Evolutionary conservation across 2,888 invertebrate species (phyloP).

Genomic region (Brachyptera putata): DNA sequence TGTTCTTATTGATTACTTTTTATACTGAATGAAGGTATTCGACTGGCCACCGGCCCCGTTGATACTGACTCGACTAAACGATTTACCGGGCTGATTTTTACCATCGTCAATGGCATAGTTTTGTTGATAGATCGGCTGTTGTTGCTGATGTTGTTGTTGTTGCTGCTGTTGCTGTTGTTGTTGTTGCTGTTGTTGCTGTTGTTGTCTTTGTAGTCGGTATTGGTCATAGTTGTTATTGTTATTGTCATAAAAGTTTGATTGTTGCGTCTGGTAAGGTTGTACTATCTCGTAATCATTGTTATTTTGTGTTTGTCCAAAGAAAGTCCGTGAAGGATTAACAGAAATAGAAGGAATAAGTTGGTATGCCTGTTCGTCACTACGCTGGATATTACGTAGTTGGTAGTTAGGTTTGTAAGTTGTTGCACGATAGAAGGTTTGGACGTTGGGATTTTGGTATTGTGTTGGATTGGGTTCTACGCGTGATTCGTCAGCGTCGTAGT

Average conservation of each 20-base stretch:
- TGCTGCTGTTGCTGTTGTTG: slow-evolving; percentile 39
- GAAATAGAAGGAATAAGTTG: slow-evolving; percentile 11
- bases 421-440: slow-evolving; percentile 11
- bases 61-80: slow-evolving; percentile 24
- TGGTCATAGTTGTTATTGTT: not conserved
- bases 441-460: not conserved
- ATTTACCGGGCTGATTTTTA: not conserved
- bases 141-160: slow-evolving; percentile 40
- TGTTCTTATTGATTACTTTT: too few species aligned
- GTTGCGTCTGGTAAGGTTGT: slow-evolving; percentile 24
- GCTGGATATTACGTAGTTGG: not conserved
- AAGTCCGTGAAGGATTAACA: not conserved
- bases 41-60: slow-evolving; percentile 21
- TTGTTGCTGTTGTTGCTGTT: slow-evolving; percentile 35
- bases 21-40: slow-evolving; percentile 25
- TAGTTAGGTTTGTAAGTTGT: slow-evolving; percentile 28
- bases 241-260: not conserved
- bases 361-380: not conserved
- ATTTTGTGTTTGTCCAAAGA: not conserved
- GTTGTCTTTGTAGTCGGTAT: too few species aligned
- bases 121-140: slow-evolving; percentile 32
- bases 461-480: not conserved
- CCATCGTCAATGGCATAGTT: slow-evolving; percentile 32
- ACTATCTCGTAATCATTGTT: not conserved
- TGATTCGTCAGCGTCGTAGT: slow-evolving; percentile 25